phyloP scores from a whole-genome alignment of 2,113 vertebrate species.

The Serinus canaria region DNA sequence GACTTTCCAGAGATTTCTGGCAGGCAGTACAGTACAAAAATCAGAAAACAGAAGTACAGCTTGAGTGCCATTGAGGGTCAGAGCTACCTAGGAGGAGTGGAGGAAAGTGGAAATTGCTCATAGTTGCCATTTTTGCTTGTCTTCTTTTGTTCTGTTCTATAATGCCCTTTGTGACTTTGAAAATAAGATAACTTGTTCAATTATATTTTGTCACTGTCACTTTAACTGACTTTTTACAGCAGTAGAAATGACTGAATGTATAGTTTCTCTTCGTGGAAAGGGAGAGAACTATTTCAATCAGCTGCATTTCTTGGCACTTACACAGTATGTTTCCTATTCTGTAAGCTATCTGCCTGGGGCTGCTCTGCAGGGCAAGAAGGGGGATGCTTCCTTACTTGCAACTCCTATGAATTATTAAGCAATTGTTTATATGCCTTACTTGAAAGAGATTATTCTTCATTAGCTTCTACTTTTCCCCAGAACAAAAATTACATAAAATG shows the following conservation, averaged over 20 bases:
- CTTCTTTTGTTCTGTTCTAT: not conserved
- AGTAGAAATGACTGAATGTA: not conserved
- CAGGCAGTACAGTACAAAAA: not conserved
- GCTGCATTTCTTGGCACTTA: not conserved
- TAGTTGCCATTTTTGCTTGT: not conserved
- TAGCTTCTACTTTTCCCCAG: not conserved
- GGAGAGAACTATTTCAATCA: not conserved
- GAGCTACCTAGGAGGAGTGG: not conserved
- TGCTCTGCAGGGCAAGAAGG: conserved; percentile 1
- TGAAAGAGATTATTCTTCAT: not conserved
- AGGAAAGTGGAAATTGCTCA: not conserved
- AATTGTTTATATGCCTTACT: not conserved
- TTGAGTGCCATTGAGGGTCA: not conserved
- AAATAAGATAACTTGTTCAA: not conserved
- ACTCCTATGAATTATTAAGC: not conserved
- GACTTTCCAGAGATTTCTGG: not conserved
- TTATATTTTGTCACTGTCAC: not conserved
- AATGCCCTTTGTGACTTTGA: not conserved
- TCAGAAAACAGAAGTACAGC: not conserved
- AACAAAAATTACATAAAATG: not conserved
- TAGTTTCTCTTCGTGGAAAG: not conserved
- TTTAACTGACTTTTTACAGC: not conserved
- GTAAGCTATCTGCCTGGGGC: not conserved
- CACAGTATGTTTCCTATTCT: not conserved
- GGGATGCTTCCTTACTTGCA: not conserved